Evolutionary conservation across 2,113 vertebrate genomes (phyloP).

Genomic region (Tonatia bakeri): DNA sequence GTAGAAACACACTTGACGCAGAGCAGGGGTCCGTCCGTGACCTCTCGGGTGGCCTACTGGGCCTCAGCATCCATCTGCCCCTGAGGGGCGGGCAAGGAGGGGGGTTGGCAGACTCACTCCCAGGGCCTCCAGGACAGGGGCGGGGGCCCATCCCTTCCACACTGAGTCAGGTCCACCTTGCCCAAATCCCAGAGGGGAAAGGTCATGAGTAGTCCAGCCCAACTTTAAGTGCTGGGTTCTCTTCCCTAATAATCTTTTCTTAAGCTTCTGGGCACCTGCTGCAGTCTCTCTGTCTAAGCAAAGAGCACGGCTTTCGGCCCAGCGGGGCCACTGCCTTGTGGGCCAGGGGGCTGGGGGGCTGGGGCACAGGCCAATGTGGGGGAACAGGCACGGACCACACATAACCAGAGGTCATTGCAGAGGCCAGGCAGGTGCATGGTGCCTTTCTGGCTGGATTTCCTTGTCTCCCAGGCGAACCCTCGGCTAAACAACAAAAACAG

Average conservation of each 20-base stretch:
- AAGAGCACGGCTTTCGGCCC: fast-evolving
- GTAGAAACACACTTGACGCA: too few species aligned
- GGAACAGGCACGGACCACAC: fast-evolving
- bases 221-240: too few species aligned
- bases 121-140: fast-evolving
- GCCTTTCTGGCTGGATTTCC: fast-evolving
- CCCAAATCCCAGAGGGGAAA: neutral
- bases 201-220: fast-evolving
- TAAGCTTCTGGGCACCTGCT: neutral
- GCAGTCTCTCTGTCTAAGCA: neutral
- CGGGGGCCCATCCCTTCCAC: neutral
- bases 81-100: fast-evolving
- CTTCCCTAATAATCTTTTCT: neutral
- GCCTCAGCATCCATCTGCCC: neutral
- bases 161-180: fast-evolving
- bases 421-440: fast-evolving
- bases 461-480: neutral
- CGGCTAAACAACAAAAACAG: neutral
- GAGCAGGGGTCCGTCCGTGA: neutral
- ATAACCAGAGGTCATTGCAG: fast-evolving
- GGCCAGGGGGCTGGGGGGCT: fast-evolving
- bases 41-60: fast-evolving
- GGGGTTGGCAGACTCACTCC: neutral
- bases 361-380: fast-evolving
- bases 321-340: fast-evolving